These are phyloP conservation scores for Drosophila bocqueti DNA, from an alignment of 1,140 invertebrate genomes.

Conservation along the genomic window DNA sequence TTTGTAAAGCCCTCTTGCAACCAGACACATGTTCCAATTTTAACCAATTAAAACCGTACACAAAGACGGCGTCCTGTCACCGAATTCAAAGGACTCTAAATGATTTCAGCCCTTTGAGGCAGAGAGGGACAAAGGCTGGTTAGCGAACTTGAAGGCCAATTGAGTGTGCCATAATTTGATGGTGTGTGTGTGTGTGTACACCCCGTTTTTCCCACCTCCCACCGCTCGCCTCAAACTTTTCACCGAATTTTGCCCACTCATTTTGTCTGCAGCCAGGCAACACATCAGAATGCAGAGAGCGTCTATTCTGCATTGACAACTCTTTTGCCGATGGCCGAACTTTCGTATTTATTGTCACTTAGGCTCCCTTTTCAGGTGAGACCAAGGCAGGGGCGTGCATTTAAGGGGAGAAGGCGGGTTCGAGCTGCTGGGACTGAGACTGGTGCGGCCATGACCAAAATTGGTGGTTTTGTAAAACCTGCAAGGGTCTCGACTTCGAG, in stretches of 20 bases:
- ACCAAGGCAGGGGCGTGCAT: constrained; percentile 9
- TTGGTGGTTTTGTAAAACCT: constrained; percentile 81
- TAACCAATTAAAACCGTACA: background rate
- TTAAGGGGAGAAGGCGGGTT: background rate
- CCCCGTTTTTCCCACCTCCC: background rate
- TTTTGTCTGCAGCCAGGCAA: constrained; percentile 6
- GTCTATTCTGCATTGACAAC: constrained; percentile 47
- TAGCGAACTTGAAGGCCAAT: constrained; percentile 43
- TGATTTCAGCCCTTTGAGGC: constrained; percentile 20
- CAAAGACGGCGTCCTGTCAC: constrained; percentile 6
- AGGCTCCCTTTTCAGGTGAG: constrained; percentile 15
- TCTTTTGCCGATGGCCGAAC: constrained; percentile 54
- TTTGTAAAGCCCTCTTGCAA: background rate
- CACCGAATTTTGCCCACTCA: background rate
- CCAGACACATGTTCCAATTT: background rate
- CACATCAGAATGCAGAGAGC: constrained; percentile 56
- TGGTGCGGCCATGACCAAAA: constrained; percentile 59
- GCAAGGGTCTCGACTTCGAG: constrained; percentile 35
- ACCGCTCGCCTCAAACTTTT: background rate
- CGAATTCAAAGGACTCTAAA: constrained; percentile 10
- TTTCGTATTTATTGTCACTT: constrained; percentile 63
- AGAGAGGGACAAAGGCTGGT: constrained; percentile 12
- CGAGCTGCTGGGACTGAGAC: background rate
- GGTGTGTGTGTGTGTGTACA: constrained; percentile 3
- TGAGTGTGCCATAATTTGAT: constrained; percentile 40